Base-by-base conservation (phyloP, 2,888 invertebrate species). In the Malachius bipustulatus region DNA sequence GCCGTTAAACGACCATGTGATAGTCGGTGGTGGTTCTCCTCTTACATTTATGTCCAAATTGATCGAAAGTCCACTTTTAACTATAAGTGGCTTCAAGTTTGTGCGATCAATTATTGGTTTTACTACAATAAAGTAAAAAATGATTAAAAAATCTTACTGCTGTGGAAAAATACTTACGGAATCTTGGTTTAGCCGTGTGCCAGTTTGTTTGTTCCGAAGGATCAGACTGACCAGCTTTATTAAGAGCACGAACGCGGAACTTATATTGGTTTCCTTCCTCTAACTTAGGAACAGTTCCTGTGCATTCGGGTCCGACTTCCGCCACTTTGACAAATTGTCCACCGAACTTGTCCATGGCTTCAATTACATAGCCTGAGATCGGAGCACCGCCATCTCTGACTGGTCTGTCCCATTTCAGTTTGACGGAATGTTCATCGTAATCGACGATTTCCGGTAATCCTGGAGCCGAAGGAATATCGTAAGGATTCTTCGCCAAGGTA, bases 401-500 rank as follows among this genome's bases (percentile, higher is more conserved):
- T 0, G 91, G 91, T 9, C 80, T 79, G 46, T 88, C 84, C 91
- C 91, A 91, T 56, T 87, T 87, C 1, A 91, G 66, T 58, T 89
- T 88, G 1, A 83, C 89, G 44, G 82, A 83, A 57, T 85, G 83
- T 60, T 90, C 90, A 50, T 87, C 83, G 79, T 84, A 91, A 62
- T 91, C 91, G 42, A 80, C 74, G 34, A 90, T 79, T 59, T 89
- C 88, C 1, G 90, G 91, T 24, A 90, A 64, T n/a, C 90, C 90
- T 37, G 90, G 90, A 2, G 88, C 75, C 1, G 83, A 78, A 4
- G 91, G 81, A 33, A 82, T 71, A 61, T 90, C 96, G 65, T 78
- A 98, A 12, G 98, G 97, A 74, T 98, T 97, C 69, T 98, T 98
- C 35, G 98, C 97, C 8, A 93, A 62, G 38, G 84, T 84, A 0